A percentile compares a stretch with the other conserved stretches of the same genome.
Conservation (phyloP, 2,113 vertebrate genomes). For the Gymnobelideus leadbeateri region DNA sequence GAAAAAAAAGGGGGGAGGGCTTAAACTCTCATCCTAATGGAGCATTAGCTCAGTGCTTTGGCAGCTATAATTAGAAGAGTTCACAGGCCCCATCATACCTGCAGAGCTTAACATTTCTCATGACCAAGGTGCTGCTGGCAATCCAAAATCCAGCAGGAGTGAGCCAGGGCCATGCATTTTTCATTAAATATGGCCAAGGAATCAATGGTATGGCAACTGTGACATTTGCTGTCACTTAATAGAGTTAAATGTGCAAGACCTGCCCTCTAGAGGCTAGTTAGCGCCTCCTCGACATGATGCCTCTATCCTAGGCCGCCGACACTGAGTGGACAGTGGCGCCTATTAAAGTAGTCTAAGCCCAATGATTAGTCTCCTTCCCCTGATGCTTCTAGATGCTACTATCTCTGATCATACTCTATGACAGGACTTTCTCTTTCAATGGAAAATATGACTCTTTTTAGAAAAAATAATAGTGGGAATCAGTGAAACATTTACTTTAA, state of each 20-base stretch:
- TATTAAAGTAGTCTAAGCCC: not conserved
- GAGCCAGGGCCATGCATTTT: not conserved
- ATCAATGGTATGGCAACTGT: conserved; percentile 5
- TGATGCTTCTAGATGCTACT: not conserved
- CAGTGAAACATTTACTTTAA: not conserved
- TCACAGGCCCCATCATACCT: not conserved
- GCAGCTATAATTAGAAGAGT: not conserved
- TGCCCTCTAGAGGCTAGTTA: conserved; percentile 1
- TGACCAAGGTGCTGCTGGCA: not conserved
- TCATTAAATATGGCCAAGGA: not conserved
- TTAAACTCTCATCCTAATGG: not conserved
- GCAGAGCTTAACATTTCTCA: not conserved
- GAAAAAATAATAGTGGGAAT: not conserved
- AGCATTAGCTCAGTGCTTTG: not conserved
- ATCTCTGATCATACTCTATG: not conserved
- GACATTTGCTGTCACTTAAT: conserved; percentile 2
- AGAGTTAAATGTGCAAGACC: not conserved
- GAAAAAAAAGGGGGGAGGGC: not conserved
- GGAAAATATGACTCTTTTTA: not conserved
- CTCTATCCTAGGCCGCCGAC: not conserved
- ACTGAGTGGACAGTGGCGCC: not conserved
- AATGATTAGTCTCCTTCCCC: not conserved
- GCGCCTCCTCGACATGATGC: not conserved
- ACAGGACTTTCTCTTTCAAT: not conserved
- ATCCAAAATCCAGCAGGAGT: not conserved